phyloP scores from a whole-genome alignment of 2,888 invertebrate species.

The Zeuzera pyrina region DNA sequence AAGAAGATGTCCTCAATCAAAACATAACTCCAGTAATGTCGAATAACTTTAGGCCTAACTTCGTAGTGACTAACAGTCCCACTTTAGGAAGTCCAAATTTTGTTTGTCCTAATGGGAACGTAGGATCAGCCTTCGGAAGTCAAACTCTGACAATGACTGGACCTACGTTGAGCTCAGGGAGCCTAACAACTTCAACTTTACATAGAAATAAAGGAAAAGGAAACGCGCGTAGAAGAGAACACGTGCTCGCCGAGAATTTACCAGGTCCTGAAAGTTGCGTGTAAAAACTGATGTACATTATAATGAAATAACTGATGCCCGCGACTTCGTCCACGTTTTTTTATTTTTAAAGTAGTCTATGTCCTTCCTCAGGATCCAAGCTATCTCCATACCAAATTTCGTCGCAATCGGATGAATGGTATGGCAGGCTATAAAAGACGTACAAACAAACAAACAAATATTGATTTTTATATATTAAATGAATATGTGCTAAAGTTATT shows the following conservation, averaged over 20 bases:
- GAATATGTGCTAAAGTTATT: too few species aligned
- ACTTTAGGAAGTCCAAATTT: conserved; percentile 66
- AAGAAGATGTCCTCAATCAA: conserved; percentile 57
- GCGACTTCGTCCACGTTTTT: too few species aligned
- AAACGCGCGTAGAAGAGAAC: conserved; percentile 76
- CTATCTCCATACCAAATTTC: too few species aligned
- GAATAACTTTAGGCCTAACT: conserved; percentile 58
- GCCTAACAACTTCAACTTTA: conserved; percentile 57
- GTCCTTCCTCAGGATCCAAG: too few species aligned
- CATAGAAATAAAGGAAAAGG: conserved; percentile 69
- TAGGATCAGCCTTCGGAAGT: conserved; percentile 55
- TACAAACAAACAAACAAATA: too few species aligned
- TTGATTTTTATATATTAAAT: too few species aligned
- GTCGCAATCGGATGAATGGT: too few species aligned
- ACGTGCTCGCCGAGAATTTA: conserved; percentile 86
- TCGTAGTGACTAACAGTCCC: conserved; percentile 53
- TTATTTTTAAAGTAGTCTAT: too few species aligned
- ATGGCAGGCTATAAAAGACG: too few species aligned
- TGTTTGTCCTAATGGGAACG: conserved; percentile 61
- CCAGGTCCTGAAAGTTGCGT: conserved; percentile 93
- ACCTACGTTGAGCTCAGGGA: conserved; percentile 59
- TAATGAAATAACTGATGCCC: too few species aligned
- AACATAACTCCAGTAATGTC: conserved; percentile 43
- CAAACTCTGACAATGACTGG: conserved; percentile 51
- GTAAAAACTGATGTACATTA: conserved; percentile 32